Evolutionary conservation across 1,140 invertebrate species (phyloP), one percentile per base, ranked within the genome.

Genomic region (Eriocheir sinensis): DNA sequence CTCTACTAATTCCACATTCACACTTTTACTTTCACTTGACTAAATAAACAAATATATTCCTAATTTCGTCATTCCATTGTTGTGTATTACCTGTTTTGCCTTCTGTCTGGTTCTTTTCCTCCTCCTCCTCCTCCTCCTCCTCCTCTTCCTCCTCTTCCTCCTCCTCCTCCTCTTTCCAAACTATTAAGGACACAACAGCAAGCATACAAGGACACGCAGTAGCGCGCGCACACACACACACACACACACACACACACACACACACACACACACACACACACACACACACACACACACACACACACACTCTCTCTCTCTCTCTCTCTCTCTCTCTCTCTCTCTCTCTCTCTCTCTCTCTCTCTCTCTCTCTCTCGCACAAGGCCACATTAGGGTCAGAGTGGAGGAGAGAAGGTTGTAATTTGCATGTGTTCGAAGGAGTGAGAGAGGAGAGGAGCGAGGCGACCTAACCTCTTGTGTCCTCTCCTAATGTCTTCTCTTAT

Each of bases 201-300:
- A 17, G 21, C 12, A 17, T 17, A 53, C 48, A 53, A 1, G 21
- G 12, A 53, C 48, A 53, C 48, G 21, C 48, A 53, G n/a, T n/a
- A n/a, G n/a, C 83, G 36, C 27, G 36, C 83, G 15, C 32, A 86
- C 83, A 86, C 83, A 86, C 83, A 86, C 83, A 86, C 83, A 86
- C 79, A 80, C 79, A 80, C 79, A 80, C 79, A 80, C 34, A 3
- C 12, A 8, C 34, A 81, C 34, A 53, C 21, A 53, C 12, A 17
- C 12, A 53, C 48, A 53, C 8, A 53, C 48, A 53, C 48, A 53
- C 48, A 53, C 48, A 53, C 83, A 86, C 27, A 86, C 83, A 34
- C 32, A 86, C 83, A 86, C 83, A 86, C 83, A 86, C 83, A 86
- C 83, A 86, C 79, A 80, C 79, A 80, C 79, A 80, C 79, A 80